Percentiles rank a stretch among this genome's conserved stretches.
These are phyloP conservation scores for Oscheius onirici DNA, from an alignment of 2,888 invertebrate species.

Conservation along the genomic window DNA sequence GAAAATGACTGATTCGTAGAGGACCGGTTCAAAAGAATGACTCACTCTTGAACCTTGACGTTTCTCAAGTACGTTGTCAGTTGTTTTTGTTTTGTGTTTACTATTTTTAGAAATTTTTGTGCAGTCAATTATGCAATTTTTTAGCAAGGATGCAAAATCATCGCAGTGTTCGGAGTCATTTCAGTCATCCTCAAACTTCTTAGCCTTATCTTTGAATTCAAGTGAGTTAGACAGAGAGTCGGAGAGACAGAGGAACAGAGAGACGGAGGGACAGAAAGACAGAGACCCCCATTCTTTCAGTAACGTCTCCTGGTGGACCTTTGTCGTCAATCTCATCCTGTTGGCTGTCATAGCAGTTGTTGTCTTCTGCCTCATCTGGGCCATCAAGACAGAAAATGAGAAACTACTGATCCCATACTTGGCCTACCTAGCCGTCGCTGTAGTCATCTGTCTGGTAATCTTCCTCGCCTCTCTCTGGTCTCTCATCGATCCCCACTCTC, in stretches of 20 bases:
- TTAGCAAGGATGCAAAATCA: slow-evolving; percentile 16
- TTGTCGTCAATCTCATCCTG: slow-evolving; percentile 40
- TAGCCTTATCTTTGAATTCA: slow-evolving; percentile 10
- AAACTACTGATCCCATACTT: slow-evolving; percentile 47
- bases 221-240: slow-evolving; percentile 1
- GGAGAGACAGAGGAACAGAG: too few species aligned
- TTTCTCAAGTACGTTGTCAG: neutral
- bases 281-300: slow-evolving; percentile 29
- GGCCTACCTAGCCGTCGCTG: slow-evolving; percentile 41
- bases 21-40: neutral
- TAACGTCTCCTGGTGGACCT: slow-evolving; percentile 44
- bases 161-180: neutral
- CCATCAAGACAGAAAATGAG: slow-evolving; percentile 54
- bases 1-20: neutral
- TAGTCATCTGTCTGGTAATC: slow-evolving; percentile 41
- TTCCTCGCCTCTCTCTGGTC: slow-evolving; percentile 49
- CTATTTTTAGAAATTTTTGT: neutral
- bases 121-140: neutral
- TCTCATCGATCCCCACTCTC: slow-evolving; percentile 49
- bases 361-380: slow-evolving; percentile 39
- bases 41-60: neutral
- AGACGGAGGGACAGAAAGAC: neutral
- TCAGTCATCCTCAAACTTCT: neutral
- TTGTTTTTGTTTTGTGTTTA: neutral
- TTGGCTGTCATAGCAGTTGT: slow-evolving; percentile 35